Evolutionary conservation across 2,113 vertebrate genomes (phyloP).

Genomic region (Scatophagus argus): DNA sequence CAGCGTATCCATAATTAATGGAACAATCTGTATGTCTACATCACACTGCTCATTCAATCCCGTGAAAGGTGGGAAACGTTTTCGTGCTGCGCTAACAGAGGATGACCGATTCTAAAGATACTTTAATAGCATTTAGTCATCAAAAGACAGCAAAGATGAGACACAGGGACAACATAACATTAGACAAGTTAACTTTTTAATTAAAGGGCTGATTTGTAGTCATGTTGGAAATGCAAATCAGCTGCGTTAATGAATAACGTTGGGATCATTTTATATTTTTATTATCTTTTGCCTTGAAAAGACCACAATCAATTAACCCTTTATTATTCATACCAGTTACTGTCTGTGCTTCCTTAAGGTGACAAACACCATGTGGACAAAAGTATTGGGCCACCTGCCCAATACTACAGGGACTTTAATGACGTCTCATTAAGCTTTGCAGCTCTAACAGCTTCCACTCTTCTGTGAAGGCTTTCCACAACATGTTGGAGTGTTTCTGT

Average conservation of each 20-base stretch:
- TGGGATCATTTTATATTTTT: background rate
- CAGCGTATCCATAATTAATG: slow-evolving; percentile 56
- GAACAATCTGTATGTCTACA: slow-evolving; percentile 44
- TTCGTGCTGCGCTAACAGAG: background rate
- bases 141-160: background rate
- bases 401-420: no score
- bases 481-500: no score
- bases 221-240: background rate
- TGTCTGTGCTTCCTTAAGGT: no score
- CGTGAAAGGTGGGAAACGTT: background rate
- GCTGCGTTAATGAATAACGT: background rate
- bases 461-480: no score
- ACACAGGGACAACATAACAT: background rate
- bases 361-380: no score
- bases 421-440: no score
- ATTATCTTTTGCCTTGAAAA: background rate
- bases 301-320: background rate
- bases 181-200: background rate
- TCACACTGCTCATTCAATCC: slow-evolving; percentile 17
- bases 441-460: no score
- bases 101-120: background rate
- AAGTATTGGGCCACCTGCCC: no score
- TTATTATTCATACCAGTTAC: background rate
- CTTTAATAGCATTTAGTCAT: background rate
- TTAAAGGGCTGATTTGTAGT: background rate